Percentiles rank a stretch among this genome's conserved stretches.
Conservation (phyloP, 2,888 invertebrate genomes). For the Pandemis cinnamomeana region DNA sequence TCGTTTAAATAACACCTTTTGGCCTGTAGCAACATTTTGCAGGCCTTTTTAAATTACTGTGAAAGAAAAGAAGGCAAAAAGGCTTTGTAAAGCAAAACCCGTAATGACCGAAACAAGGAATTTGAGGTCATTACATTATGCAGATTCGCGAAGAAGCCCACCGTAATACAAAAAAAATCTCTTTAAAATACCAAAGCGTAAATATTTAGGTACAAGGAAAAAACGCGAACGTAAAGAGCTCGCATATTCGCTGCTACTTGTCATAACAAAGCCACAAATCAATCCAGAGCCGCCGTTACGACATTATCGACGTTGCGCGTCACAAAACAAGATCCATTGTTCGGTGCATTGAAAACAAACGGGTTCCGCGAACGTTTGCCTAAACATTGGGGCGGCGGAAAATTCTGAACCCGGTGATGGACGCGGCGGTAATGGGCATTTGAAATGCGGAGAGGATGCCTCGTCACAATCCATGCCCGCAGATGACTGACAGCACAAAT, state of each 20-base stretch:
- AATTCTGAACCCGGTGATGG: slow-evolving; percentile 26
- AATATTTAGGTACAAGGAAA: slow-evolving; percentile 26
- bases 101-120: background rate
- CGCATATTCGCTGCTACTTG: slow-evolving; percentile 18
- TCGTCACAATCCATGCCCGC: slow-evolving; percentile 19
- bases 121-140: background rate
- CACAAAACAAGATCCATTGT: slow-evolving; percentile 45
- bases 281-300: slow-evolving; percentile 34
- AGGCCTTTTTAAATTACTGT: too few relatives aligned
- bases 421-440: slow-evolving; percentile 10
- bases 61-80: background rate
- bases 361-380: slow-evolving; percentile 40
- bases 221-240: slow-evolving; percentile 20
- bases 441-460: slow-evolving; percentile 30
- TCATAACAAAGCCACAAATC: slow-evolving; percentile 38
- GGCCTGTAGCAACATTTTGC: too few relatives aligned
- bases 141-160: background rate
- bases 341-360: slow-evolving; percentile 34
- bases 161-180: slow-evolving; percentile 2
- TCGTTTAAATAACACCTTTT: too few relatives aligned
- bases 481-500: slow-evolving; percentile 14
- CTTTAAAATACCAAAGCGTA: slow-evolving; percentile 27
- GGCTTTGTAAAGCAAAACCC: background rate
- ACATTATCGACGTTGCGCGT: slow-evolving; percentile 39
- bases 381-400: slow-evolving; percentile 41